A percentile compares a stretch with the other conserved stretches of the same genome.
phyloP scores from a whole-genome alignment of 2,888 invertebrate species.

The Panopea generosa region DNA sequence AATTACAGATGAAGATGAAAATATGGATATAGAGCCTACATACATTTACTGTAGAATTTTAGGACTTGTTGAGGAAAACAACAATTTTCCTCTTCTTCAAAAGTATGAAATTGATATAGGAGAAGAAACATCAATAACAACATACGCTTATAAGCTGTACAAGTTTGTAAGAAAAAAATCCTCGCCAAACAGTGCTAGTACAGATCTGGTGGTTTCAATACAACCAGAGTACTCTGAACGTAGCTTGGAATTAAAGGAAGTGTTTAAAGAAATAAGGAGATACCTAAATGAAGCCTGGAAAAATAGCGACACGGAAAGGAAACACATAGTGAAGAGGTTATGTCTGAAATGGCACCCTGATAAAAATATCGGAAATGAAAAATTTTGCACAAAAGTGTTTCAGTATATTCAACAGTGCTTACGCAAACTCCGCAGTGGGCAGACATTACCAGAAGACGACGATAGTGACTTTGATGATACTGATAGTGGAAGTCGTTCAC shows the following conservation, averaged over 20 bases:
- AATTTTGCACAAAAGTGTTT: conserved; percentile 60
- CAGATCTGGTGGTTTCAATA: background rate
- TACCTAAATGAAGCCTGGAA: conserved; percentile 47
- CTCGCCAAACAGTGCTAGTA: background rate
- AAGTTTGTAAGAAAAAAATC: conserved; percentile 22
- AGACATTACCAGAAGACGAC: conserved; percentile 30
- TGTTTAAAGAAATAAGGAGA: conserved; percentile 21
- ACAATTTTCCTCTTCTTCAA: conserved; percentile 21
- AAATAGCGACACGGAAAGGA: conserved; percentile 38
- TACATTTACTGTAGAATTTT: conserved; percentile 15
- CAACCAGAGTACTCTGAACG: conserved; percentile 2
- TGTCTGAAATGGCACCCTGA: conserved; percentile 66
- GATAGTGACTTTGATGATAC: conserved; percentile 15
- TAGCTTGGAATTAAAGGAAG: conserved; percentile 33
- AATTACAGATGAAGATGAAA: conserved; percentile 6
- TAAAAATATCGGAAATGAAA: conserved; percentile 56
- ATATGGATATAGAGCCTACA: background rate
- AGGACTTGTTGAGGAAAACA: background rate
- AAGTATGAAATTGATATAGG: conserved; percentile 33
- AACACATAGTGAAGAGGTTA: conserved; percentile 44
- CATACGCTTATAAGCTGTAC: conserved; percentile 32
- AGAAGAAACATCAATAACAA: conserved; percentile 10
- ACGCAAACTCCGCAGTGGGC: conserved; percentile 49
- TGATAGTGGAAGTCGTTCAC: background rate
- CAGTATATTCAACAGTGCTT: conserved; percentile 62